Evolutionary conservation across 2,888 invertebrate genomes (phyloP).

Genomic region (Thymelicus lineola): DNA sequence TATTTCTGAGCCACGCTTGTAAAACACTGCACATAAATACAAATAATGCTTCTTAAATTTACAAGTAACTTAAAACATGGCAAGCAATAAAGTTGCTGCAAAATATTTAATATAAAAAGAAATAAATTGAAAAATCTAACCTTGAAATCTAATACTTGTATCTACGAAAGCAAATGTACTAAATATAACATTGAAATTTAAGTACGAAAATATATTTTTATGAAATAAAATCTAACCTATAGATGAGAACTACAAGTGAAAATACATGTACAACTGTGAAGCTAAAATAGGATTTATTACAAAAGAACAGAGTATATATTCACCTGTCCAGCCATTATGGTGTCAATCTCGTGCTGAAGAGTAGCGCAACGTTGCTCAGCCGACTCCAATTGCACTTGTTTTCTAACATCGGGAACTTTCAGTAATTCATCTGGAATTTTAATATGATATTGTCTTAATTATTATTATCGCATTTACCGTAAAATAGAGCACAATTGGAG

Average conservation of each 20-base stretch:
- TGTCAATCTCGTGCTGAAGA: conserved; percentile 75
- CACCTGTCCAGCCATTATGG: conserved; percentile 72
- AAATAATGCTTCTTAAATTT: conserved; percentile 8
- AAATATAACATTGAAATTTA: conserved; percentile 4
- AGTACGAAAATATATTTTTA: conserved; percentile 4
- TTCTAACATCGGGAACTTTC: conserved; percentile 79
- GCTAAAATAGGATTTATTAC: not conserved
- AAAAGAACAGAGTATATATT: conserved; percentile 37
- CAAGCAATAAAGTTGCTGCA: conserved; percentile 23
- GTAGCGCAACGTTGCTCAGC: conserved; percentile 72
- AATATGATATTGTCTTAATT: too few relatives aligned
- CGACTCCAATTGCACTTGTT: conserved; percentile 73
- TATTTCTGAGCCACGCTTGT: conserved; percentile 9
- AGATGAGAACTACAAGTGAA: conserved; percentile 9
- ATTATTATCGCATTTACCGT: too few relatives aligned
- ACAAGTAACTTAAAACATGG: conserved; percentile 5
- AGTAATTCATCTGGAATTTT: conserved; percentile 68
- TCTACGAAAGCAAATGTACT: conserved; percentile 5
- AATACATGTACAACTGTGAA: not conserved
- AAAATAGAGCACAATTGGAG: too few relatives aligned
- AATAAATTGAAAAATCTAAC: conserved; percentile 6
- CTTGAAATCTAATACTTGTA: not conserved
- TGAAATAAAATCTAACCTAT: conserved; percentile 9
- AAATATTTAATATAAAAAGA: conserved; percentile 4
- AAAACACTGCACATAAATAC: conserved; percentile 22